Percentiles rank a stretch among this genome's conserved stretches.
phyloP scores from a whole-genome alignment of 2,888 invertebrate species.

The Eristalis tenax region DNA sequence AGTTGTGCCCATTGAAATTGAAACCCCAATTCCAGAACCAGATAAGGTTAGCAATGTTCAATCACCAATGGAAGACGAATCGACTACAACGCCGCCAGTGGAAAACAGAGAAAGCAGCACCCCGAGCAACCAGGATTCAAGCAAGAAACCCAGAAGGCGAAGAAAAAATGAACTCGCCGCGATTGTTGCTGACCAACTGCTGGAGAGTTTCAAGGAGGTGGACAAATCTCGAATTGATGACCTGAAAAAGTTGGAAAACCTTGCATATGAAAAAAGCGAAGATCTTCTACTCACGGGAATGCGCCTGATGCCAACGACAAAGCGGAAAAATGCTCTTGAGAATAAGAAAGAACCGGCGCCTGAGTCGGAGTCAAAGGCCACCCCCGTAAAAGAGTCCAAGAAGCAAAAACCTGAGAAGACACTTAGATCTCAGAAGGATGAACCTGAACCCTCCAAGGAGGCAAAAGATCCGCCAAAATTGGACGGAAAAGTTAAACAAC shows the following conservation, averaged over 20 bases:
- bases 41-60: background rate
- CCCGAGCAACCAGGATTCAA: constrained; percentile 64
- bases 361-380: constrained; percentile 33
- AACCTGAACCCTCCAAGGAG: constrained; percentile 21
- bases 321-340: constrained; percentile 75
- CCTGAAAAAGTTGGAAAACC: constrained; percentile 79
- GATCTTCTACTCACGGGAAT: constrained; percentile 79
- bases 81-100: background rate
- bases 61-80: background rate
- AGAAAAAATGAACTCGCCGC: constrained; percentile 81
- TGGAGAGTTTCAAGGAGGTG: constrained; percentile 81
- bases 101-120: background rate
- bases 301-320: constrained; percentile 80
- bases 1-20: background rate
- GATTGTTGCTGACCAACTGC: constrained; percentile 80
- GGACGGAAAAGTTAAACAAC: constrained; percentile 34
- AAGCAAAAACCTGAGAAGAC: constrained; percentile 72
- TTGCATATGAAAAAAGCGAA: constrained; percentile 81
- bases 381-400: constrained; percentile 50
- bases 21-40: background rate
- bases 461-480: constrained; percentile 31
- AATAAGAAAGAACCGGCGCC: constrained; percentile 63
- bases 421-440: constrained; percentile 25
- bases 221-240: constrained; percentile 80
- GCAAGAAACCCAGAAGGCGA: constrained; percentile 77